Conservation (phyloP, 2,113 vertebrate species). For the Nothobranchius furzeri region DNA sequence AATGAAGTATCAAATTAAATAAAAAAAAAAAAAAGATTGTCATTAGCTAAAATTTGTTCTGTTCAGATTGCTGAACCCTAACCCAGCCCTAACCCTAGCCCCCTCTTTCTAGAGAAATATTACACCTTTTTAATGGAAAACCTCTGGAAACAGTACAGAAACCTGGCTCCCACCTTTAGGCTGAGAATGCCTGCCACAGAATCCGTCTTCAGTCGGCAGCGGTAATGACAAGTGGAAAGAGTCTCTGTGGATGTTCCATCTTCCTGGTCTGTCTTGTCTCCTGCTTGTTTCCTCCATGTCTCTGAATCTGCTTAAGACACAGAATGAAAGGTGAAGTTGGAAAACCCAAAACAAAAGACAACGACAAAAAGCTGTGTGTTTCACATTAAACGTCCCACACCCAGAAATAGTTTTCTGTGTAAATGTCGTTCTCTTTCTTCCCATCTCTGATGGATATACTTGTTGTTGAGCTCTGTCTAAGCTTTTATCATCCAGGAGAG, state of each 20-base stretch:
- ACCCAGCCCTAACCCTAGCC: too few relatives aligned
- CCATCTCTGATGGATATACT: constrained; percentile 15
- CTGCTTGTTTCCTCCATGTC: constrained; percentile 24
- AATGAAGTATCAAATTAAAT: too few relatives aligned
- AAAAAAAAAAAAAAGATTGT: too few relatives aligned
- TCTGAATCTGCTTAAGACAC: constrained; percentile 41
- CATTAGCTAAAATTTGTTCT: too few relatives aligned
- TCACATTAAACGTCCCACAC: background rate
- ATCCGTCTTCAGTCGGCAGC: constrained; percentile 20
- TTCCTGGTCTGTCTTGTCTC: constrained; percentile 21
- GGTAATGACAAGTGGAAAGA: constrained; percentile 16
- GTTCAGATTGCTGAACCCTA: too few relatives aligned
- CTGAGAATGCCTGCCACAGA: constrained; percentile 61
- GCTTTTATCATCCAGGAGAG: constrained; percentile 47
- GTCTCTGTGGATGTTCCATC: constrained; percentile 10
- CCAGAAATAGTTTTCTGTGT: constrained; percentile 7
- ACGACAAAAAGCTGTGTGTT: background rate
- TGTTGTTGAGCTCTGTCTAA: constrained; percentile 16
- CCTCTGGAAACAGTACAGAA: constrained; percentile 15
- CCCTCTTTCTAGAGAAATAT: background rate
- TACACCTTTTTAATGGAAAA: background rate
- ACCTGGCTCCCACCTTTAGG: constrained; percentile 79
- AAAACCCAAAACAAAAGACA: background rate
- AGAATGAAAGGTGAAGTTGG: constrained; percentile 13
- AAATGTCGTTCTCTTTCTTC: background rate